These are phyloP conservation scores for Sebastes diploproa DNA, from an alignment of 2,797 vertebrate species.

Conservation along the genomic window DNA sequence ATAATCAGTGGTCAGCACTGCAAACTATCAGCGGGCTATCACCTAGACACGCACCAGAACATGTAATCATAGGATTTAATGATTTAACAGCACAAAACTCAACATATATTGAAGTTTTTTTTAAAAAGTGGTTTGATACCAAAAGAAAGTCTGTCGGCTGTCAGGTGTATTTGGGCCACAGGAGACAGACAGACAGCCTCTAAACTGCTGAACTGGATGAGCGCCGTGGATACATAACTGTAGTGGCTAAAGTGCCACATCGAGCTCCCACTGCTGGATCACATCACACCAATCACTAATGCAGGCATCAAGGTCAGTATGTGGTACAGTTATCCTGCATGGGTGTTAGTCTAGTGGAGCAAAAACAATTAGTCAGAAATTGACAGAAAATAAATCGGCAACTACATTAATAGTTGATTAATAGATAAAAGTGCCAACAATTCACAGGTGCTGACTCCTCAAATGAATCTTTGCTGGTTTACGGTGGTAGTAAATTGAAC, in stretches of 20 bases:
- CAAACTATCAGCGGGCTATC: background rate
- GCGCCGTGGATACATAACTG: background rate
- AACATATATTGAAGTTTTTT: background rate
- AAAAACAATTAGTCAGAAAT: background rate
- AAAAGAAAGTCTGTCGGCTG: background rate
- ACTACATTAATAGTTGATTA: background rate
- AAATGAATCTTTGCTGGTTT: background rate
- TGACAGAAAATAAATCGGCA: background rate
- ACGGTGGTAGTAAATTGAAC: background rate
- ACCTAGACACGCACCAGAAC: background rate
- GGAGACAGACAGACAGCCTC: background rate
- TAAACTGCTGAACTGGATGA: background rate
- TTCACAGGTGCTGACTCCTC: background rate
- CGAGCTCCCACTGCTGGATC: background rate
- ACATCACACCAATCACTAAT: slow-evolving; percentile 9
- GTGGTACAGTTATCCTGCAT: background rate
- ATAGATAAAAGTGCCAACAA: background rate
- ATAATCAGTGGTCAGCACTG: background rate
- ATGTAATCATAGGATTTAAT: background rate
- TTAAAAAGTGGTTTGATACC: background rate
- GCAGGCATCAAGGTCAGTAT: slow-evolving; percentile 9
- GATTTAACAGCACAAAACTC: background rate
- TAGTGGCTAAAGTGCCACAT: background rate
- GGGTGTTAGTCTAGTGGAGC: background rate
- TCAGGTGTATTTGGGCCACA: slow-evolving; percentile 6